Base-by-base conservation (phyloP, 1,140 invertebrate species). In the Choristoneura fumiferana region DNA sequence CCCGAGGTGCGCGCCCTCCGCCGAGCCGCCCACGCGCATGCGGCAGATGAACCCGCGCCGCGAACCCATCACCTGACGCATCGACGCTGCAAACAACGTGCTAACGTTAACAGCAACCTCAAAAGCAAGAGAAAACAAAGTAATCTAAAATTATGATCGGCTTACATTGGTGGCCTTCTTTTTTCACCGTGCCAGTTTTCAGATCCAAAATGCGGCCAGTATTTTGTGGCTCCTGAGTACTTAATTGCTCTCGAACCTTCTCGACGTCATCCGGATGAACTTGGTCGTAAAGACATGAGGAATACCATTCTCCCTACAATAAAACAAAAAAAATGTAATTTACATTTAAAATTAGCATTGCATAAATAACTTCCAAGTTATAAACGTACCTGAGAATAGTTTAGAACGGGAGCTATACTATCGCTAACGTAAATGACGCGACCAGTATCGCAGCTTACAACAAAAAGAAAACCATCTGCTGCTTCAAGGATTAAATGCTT, bases 401-500 rank as follows among this genome's bases (percentile, higher is more conserved):
- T 98, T n/a, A 99, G 91, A 17, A 99, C 98, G 6, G 98, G 98
- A 54, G 96, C 96, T 65, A 99, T 96, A 36, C 98, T 99, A 90
- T 99, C 99, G 9, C 98, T 99, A 10, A 99, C 98, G 80, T 99
- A 99, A 69, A 99, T 98, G 43, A 99, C 94, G 69, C 97, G 92
- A 0, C 98, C 98, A 13, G 96, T 97, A 83, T 99, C 98, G 91
- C 98, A 99, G 67, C 97, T 97, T 0, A 99, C 96, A 6, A 99
- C 98, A 89, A 99, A 99, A 15, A 99, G 91, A 90, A 99, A 99
- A 1, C 99, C 99, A 91, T 99, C 99, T 8, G 99, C 98, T 13
- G 99, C 98, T 91, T 99, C 98, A 49, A 99, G 90, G 63, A 99
- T 99, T 56, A 99, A 91, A 91, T 99, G 98, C 84, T 99, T 99